phyloP scores from a whole-genome alignment of 2,797 vertebrate genomes.

The Catamblyrhynchus diadema region DNA sequence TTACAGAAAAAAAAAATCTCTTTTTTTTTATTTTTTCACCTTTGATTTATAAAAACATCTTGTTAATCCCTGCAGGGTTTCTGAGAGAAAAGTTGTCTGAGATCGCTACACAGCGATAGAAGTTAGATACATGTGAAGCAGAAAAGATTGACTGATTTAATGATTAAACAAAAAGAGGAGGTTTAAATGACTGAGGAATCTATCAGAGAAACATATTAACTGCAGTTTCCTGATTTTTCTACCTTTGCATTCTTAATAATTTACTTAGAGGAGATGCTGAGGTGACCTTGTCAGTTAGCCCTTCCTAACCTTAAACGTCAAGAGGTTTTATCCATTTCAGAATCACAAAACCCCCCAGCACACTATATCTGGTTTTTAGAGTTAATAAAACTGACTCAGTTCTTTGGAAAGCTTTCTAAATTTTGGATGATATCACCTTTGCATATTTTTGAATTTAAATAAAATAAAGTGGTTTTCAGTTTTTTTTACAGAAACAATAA shows the following conservation, averaged over 20 bases:
- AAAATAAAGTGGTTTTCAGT: background rate
- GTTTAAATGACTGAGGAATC: background rate
- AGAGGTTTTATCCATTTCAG: background rate
- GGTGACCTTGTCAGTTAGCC: background rate
- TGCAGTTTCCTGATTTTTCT: background rate
- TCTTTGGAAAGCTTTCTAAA: background rate
- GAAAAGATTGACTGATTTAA: slow-evolving; percentile 11
- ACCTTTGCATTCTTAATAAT: background rate
- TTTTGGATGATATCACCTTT: background rate
- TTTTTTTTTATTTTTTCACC: background rate
- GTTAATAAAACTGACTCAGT: background rate
- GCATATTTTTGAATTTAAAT: background rate
- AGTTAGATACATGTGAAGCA: background rate
- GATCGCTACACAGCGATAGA: background rate
- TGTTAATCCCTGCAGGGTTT: background rate
- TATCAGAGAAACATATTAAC: slow-evolving; percentile 27
- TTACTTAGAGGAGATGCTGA: background rate
- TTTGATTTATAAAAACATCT: background rate
- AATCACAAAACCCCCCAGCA: accelerated
- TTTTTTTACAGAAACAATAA: background rate
- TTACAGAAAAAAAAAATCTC: background rate
- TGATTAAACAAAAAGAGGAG: slow-evolving; percentile 32
- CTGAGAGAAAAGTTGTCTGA: background rate
- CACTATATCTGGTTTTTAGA: background rate
- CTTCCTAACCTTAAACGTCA: background rate